These are phyloP conservation scores for Sparus aurata DNA, from an alignment of 2,797 vertebrate species.

Conservation along the genomic window DNA sequence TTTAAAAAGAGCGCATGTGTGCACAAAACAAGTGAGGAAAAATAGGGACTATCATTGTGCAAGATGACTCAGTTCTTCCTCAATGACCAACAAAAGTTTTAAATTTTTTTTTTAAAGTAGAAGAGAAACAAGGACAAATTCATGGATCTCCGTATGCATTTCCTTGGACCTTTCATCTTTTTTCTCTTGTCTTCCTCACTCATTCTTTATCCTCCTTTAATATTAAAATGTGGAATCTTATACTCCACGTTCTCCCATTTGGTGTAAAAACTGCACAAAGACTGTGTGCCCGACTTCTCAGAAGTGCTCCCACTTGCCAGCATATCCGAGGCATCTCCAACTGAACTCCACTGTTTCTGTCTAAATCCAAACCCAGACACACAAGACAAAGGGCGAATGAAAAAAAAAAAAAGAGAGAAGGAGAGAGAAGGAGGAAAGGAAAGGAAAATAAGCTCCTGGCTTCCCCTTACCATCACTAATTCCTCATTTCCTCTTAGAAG, in stretches of 20 bases:
- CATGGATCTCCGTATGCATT: not conserved
- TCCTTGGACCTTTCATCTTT: not conserved
- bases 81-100: slow-evolving; percentile 40
- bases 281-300: slow-evolving; percentile 55
- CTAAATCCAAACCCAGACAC: slow-evolving; percentile 75
- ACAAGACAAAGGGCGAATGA: slow-evolving; percentile 75
- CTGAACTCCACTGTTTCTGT: slow-evolving; percentile 67
- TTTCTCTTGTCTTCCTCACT: not conserved
- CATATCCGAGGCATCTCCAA: slow-evolving; percentile 73
- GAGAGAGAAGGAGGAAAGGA: slow-evolving; percentile 56
- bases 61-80: slow-evolving; percentile 77
- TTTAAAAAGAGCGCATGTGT: slow-evolving; percentile 1
- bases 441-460: slow-evolving; percentile 84
- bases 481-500: slow-evolving; percentile 87
- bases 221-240: slow-evolving; percentile 43
- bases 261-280: slow-evolving; percentile 54
- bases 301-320: slow-evolving; percentile 51
- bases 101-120: not conserved
- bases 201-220: slow-evolving; percentile 7
- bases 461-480: slow-evolving; percentile 86
- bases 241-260: slow-evolving; percentile 40
- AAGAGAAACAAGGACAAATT: not conserved
- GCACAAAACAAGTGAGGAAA: not conserved
- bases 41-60: slow-evolving; percentile 75
- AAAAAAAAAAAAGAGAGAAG: slow-evolving; percentile 51